phyloP scores from a whole-genome alignment of 2,113 vertebrate species.

The Ploceus nigricollis region DNA sequence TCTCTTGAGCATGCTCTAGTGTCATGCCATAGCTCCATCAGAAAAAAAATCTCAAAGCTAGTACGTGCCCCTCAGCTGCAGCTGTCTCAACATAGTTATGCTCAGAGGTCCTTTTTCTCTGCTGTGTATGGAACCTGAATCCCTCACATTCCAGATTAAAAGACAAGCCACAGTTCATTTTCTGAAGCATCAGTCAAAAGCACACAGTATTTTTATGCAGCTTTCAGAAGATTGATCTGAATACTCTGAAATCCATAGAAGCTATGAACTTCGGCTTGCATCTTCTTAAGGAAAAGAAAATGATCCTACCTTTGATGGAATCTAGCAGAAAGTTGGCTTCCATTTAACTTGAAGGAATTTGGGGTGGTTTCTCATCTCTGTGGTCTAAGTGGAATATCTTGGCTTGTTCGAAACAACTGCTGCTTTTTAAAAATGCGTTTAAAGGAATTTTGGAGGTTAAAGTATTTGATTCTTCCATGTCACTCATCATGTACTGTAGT shows the following conservation, averaged over 20 bases:
- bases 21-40: background rate
- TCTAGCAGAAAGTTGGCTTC: background rate
- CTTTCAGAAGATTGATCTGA: background rate
- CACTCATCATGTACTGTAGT: background rate
- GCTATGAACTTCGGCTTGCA: background rate
- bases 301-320: background rate
- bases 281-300: background rate
- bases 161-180: background rate
- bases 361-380: background rate
- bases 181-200: background rate
- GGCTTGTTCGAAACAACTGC: background rate
- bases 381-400: background rate
- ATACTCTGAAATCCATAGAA: background rate
- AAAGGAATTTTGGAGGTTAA: background rate
- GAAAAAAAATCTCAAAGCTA: background rate
- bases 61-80: background rate
- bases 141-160: background rate
- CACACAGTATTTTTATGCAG: background rate
- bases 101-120: background rate
- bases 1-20: background rate
- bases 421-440: background rate
- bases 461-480: background rate
- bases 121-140: background rate
- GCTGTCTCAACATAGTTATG: rapidly evolving
- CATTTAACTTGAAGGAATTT: background rate